Base-by-base conservation (phyloP, 2,797 vertebrate species). In the Rhinella marina region DNA sequence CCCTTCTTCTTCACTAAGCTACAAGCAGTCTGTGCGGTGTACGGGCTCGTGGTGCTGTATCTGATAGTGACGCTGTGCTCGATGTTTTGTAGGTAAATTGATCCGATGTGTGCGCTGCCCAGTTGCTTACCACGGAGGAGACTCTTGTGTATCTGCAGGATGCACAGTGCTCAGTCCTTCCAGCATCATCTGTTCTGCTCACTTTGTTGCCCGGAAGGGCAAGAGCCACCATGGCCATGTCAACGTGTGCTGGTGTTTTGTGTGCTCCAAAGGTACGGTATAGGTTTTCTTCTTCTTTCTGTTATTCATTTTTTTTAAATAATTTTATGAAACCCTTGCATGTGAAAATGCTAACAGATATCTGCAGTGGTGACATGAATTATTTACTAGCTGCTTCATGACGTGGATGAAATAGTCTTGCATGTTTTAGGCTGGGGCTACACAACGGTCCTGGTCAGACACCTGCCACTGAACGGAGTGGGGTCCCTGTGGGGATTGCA, bases 181-280 rank as follows among this genome's bases (percentile, higher is more conserved):
- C 84, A 96, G 95, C 92, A 97, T 99, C 80, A 90, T 99, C 85
- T 99, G 98, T 93, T 96, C 97, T 17, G 96, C 96, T 90, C 98
- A 99, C 92, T 99, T 99, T 95, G 94, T 94, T 9, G 96, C 97
- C 87, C 97, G 93, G 82, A 99, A 98, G 92, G 97, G 96, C 52
- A 97, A 97, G 90, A 97, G 96, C 85, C 98, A 99, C 90, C 98
- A 99, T n/a, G 95, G 95, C 0, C 98, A 99, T 0, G 97, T 99
- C 93, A 99, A 99, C 16, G 98, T 99, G 91, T 98, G 97, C 97
- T 99, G 98, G 98, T 99, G 98, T 92, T 99, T 99, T 29, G 96
- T 99, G 90, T 99, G 98, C 92, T 99, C 98, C 82, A 99, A 98
- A 96, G 98, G 98, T 99, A 91, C 88, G 94, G 2, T 0, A 19